Percentiles rank a stretch among this genome's conserved stretches.
Conservation (phyloP, 2,888 invertebrate species). For the Acrocyrtus sp. region DNA sequence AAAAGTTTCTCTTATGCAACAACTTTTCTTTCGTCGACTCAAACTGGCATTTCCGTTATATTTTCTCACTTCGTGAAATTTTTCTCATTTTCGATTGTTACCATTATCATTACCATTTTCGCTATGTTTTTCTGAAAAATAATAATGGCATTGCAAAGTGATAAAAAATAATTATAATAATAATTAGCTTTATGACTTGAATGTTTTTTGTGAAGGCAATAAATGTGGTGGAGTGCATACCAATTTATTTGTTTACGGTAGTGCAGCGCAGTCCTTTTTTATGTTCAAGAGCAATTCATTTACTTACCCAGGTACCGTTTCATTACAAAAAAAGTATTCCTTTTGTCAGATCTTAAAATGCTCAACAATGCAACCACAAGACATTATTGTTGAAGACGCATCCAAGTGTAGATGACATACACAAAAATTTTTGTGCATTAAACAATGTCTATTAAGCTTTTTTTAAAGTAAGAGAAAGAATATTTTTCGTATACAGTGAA, state of each 20-base stretch:
- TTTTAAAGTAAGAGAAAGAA: background rate
- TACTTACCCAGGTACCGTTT: slow-evolving; percentile 34
- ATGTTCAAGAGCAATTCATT: slow-evolving; percentile 31
- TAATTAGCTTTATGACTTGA: background rate
- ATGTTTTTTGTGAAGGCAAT: too few species aligned
- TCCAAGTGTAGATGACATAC: slow-evolving; percentile 47
- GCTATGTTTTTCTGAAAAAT: too few species aligned
- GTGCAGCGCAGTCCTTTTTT: slow-evolving; percentile 11
- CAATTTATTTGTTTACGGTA: slow-evolving; percentile 28
- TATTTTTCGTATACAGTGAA: background rate
- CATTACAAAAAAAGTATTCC: slow-evolving; percentile 3
- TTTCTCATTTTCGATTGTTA: background rate
- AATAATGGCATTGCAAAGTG: background rate
- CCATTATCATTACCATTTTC: background rate
- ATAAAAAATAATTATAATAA: background rate
- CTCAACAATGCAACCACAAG: slow-evolving; percentile 2
- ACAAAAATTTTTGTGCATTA: slow-evolving; percentile 13
- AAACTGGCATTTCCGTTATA: background rate
- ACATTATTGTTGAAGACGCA: slow-evolving; percentile 35
- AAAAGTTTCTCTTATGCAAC: background rate
- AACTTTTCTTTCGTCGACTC: background rate
- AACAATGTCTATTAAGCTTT: slow-evolving; percentile 1
- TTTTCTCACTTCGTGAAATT: background rate
- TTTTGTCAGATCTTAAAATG: slow-evolving; percentile 9
- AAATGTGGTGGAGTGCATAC: background rate